A percentile compares a stretch with the other conserved stretches of the same genome.
These are phyloP conservation scores for Oreochromis niloticus DNA, from an alignment of 2,113 vertebrate species.

Conservation along the genomic window DNA sequence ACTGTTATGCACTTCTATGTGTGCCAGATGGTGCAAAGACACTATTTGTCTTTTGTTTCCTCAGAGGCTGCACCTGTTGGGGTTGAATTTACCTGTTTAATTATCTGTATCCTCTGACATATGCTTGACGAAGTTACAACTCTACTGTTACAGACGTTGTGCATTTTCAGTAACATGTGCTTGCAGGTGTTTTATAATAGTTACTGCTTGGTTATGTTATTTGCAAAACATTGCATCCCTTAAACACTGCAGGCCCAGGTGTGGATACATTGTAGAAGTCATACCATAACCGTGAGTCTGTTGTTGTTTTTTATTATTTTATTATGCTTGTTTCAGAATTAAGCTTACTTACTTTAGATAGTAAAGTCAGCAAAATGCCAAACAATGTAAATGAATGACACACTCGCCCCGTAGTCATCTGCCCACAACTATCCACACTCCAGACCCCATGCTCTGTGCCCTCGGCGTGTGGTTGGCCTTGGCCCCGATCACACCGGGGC, in stretches of 20 bases:
- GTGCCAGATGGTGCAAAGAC: slow-evolving; percentile 37
- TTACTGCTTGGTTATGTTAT: not conserved
- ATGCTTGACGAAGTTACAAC: not conserved
- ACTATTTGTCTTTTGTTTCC: slow-evolving; percentile 33
- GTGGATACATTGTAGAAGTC: not conserved
- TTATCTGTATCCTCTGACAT: not conserved
- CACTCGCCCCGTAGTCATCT: slow-evolving; percentile 5
- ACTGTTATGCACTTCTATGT: slow-evolving; percentile 2
- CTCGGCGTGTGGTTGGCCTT: slow-evolving; percentile 55
- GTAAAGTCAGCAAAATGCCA: not conserved
- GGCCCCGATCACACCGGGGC: slow-evolving; percentile 62
- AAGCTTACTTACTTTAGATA: not conserved
- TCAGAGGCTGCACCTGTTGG: slow-evolving; percentile 36
- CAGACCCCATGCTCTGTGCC: slow-evolving; percentile 32
- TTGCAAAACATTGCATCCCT: not conserved
- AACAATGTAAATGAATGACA: slow-evolving; percentile 31
- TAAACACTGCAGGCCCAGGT: not conserved
- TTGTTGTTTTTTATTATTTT: not conserved
- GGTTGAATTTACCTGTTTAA: slow-evolving; percentile 10
- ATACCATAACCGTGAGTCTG: not conserved
- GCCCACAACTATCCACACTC: slow-evolving; percentile 33
- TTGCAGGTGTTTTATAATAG: not conserved
- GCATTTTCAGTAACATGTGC: not conserved
- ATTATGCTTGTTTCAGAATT: not conserved
- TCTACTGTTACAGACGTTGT: not conserved